A percentile compares a stretch with the other conserved stretches of the same genome.
Conservation (phyloP, 2,113 vertebrate species). For the Muscicapa adusta region DNA sequence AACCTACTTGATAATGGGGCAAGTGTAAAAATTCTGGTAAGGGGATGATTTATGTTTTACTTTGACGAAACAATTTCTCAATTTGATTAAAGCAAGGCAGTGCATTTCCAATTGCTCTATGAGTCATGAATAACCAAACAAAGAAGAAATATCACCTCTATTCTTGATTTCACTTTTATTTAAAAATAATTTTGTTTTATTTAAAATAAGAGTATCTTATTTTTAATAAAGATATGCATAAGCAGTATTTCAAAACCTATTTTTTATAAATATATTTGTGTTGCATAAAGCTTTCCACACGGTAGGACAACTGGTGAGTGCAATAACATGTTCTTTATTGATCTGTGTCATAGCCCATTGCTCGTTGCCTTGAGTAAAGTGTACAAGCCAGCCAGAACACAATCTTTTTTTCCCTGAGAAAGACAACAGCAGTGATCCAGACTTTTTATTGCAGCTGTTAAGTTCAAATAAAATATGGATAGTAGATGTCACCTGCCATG, state of each 20-base stretch:
- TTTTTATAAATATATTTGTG: not conserved
- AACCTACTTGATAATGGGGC: not conserved
- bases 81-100: not conserved
- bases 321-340: not conserved
- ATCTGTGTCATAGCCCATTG: not conserved
- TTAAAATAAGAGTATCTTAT: not conserved
- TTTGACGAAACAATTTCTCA: not conserved
- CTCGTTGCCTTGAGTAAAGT: not conserved
- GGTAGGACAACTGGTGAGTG: not conserved
- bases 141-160: not conserved
- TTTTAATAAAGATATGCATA: not conserved
- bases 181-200: not conserved
- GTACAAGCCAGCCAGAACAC: not conserved
- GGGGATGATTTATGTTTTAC: not conserved
- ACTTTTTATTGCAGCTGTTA: not conserved
- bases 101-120: not conserved
- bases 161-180: not conserved
- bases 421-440: not conserved
- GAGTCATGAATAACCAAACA: not conserved
- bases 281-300: not conserved
- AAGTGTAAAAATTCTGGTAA: not conserved
- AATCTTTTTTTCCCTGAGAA: not conserved
- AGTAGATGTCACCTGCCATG: not conserved
- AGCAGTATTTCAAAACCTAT: not conserved
- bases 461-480: not conserved